Percentiles rank a stretch among this genome's conserved stretches.
Conservation (phyloP, 64 coral and sea anemone species). For the Pocillopora verrucosa region DNA sequence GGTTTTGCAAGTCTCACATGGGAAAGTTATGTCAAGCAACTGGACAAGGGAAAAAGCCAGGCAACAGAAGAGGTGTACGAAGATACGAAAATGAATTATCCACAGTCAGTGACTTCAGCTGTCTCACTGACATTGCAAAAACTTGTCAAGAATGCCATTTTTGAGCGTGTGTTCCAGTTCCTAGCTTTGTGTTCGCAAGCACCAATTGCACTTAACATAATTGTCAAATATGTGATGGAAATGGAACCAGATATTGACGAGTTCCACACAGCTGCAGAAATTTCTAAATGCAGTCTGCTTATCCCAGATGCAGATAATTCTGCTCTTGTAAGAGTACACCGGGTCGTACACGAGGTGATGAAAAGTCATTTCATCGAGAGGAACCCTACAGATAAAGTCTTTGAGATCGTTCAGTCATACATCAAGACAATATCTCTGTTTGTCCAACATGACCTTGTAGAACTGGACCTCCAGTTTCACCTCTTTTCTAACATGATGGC, state of each 20-base stretch:
- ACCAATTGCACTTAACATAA: neutral
- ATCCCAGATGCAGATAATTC: neutral
- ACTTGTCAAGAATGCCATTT: neutral
- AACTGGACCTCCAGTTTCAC: slow-evolving; percentile 4
- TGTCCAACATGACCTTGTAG: neutral
- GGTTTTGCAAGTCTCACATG: neutral
- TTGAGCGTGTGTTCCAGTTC: neutral
- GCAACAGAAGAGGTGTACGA: slow-evolving; percentile 4
- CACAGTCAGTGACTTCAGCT: neutral
- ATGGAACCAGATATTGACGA: neutral
- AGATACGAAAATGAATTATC: neutral
- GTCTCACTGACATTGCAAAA: neutral
- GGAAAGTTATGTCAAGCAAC: neutral
- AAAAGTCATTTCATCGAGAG: neutral
- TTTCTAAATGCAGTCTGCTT: slow-evolving; percentile 8
- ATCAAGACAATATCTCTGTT: slow-evolving; percentile 2
- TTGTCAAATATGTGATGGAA: slow-evolving; percentile 11
- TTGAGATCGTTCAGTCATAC: neutral
- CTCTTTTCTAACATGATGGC: neutral
- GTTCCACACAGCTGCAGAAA: neutral
- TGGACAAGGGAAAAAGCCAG: neutral
- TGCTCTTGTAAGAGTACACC: neutral
- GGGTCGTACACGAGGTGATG: slow-evolving; percentile 3
- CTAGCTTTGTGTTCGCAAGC: neutral
- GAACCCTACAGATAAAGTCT: neutral